Evolutionary conservation across 2,113 vertebrate genomes (phyloP).

Genomic region (Cygnus buccinator): DNA sequence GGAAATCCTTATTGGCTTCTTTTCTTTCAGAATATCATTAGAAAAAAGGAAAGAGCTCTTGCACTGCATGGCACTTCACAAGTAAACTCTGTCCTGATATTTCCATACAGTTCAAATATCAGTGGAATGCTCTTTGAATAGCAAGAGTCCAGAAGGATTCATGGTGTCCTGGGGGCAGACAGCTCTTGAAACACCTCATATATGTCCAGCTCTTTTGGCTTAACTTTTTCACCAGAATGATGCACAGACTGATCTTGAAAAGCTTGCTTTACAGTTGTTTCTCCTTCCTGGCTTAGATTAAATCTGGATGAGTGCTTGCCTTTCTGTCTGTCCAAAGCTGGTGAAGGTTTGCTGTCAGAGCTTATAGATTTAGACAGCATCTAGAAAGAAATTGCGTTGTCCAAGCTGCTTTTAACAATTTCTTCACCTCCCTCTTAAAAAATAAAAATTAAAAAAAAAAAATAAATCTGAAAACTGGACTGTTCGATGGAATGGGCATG

Average conservation of each 20-base stretch:
- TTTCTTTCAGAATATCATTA: neutral
- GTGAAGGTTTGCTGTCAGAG: neutral
- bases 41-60: neutral
- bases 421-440: neutral
- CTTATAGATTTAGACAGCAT: neutral
- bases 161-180: neutral
- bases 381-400: neutral
- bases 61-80: neutral
- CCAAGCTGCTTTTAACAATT: neutral
- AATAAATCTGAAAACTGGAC: neutral
- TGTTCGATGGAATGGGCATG: neutral
- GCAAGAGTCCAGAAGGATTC: neutral
- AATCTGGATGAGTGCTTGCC: neutral
- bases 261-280: neutral
- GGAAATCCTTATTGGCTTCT: neutral
- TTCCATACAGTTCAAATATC: neutral
- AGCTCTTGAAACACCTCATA: neutral
- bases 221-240: neutral
- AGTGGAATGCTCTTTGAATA: neutral
- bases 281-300: neutral
- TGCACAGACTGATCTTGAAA: neutral
- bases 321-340: neutral
- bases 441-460: neutral
- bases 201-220: neutral
- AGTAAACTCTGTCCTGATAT: neutral